Percentiles rank a stretch among this genome's conserved stretches.
phyloP scores from a whole-genome alignment of 2,113 vertebrate genomes.

The Condylura cristata region DNA sequence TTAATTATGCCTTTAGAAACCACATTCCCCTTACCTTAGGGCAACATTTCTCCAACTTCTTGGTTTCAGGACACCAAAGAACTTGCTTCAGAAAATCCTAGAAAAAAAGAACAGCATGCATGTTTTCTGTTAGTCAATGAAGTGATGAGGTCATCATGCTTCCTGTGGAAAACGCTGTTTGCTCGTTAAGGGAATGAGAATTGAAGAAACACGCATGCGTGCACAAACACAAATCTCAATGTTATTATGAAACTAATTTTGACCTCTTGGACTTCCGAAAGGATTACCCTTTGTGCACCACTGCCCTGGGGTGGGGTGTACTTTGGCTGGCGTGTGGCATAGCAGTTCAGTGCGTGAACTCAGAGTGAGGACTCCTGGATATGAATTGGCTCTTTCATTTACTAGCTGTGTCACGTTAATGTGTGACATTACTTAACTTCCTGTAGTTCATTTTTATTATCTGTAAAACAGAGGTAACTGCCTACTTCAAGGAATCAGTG shows the following conservation, averaged over 20 bases:
- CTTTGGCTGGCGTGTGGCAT: not conserved
- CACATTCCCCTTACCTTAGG: not conserved
- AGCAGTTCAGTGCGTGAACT: not conserved
- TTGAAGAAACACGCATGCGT: not conserved
- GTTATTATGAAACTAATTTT: slow-evolving; percentile 13
- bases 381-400: not conserved
- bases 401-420: not conserved
- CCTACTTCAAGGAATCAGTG: not conserved
- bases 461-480: not conserved
- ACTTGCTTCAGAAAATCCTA: slow-evolving; percentile 8
- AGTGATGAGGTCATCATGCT: not conserved
- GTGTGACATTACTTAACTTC: not conserved
- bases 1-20: slow-evolving; percentile 33
- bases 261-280: not conserved
- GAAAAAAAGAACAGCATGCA: not conserved
- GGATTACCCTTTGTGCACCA: not conserved
- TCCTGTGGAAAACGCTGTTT: not conserved
- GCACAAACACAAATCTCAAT: not conserved
- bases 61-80: not conserved
- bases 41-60: not conserved
- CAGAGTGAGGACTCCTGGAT: not conserved
- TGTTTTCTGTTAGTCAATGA: not conserved
- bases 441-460: slow-evolving; percentile 12
- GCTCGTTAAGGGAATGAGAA: not conserved
- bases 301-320: not conserved